These are phyloP conservation scores for Alligator mississippiensis DNA, from an alignment of 2,113 vertebrate genomes.

Conservation along the genomic window DNA sequence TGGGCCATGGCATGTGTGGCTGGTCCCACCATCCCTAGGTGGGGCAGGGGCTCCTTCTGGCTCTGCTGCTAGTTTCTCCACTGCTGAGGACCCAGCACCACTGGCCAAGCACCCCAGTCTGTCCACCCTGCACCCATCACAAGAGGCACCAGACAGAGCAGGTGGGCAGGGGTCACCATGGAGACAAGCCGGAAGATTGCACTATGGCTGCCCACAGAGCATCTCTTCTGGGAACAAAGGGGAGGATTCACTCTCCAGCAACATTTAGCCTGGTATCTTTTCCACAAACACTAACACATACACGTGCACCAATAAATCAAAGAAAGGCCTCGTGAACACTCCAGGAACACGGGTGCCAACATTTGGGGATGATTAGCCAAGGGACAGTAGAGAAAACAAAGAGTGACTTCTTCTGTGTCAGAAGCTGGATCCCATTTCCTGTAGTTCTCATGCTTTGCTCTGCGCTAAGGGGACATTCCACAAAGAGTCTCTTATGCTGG, in stretches of 20 bases:
- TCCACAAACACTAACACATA: too few species aligned
- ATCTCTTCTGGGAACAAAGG: neutral
- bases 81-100: too few species aligned
- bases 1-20: too few species aligned
- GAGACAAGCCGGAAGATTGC: too few species aligned
- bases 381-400: neutral
- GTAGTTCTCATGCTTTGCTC: neutral
- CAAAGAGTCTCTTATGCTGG: neutral
- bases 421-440: neutral
- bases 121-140: too few species aligned
- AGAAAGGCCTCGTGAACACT: neutral
- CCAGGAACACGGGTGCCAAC: neutral
- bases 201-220: neutral
- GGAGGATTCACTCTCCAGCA: neutral
- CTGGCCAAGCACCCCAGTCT: too few species aligned
- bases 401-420: neutral
- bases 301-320: neutral
- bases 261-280: neutral
- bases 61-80: neutral
- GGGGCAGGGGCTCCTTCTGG: constrained; percentile 7
- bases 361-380: neutral
- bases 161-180: too few species aligned
- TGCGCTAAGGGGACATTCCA: neutral
- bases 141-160: too few species aligned
- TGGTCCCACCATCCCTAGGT: too few species aligned